Evolutionary conservation across 2,888 invertebrate species (phyloP).

Genomic region (Acanthacorydalis orientalis): DNA sequence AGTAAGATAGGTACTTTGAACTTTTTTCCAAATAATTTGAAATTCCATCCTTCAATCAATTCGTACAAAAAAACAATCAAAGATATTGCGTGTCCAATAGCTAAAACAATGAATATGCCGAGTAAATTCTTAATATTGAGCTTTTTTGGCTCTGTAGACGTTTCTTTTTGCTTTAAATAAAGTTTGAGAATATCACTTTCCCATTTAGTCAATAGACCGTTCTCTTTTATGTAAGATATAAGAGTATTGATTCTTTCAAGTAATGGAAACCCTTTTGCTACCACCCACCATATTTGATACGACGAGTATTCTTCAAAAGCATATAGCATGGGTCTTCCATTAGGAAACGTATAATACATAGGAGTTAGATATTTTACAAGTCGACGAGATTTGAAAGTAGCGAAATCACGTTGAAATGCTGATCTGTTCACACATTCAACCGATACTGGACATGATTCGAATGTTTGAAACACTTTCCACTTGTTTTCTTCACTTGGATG

Average conservation of each 20-base stretch:
- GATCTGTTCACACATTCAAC: slow-evolving; percentile 2
- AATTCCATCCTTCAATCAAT: background rate
- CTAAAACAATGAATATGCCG: background rate
- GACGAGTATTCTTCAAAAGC: background rate
- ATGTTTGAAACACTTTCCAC: background rate
- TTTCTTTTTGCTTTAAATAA: background rate
- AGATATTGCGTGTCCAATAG: background rate
- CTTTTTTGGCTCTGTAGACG: background rate
- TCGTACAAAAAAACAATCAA: background rate
- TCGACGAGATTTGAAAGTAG: background rate
- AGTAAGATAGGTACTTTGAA: too few relatives aligned
- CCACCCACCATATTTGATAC: background rate
- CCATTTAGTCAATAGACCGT: slow-evolving; percentile 1
- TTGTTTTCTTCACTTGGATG: background rate
- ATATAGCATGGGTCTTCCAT: background rate
- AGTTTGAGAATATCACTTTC: background rate
- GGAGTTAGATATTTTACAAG: background rate
- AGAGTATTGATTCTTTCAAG: background rate
- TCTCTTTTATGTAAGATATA: background rate
- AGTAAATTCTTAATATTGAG: background rate
- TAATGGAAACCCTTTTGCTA: slow-evolving; percentile 1
- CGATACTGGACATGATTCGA: background rate
- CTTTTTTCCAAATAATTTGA: too few relatives aligned
- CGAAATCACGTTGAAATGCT: background rate
- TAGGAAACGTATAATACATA: background rate